Conservation (phyloP, 2,113 vertebrate species). For the Puma concolor region DNA sequence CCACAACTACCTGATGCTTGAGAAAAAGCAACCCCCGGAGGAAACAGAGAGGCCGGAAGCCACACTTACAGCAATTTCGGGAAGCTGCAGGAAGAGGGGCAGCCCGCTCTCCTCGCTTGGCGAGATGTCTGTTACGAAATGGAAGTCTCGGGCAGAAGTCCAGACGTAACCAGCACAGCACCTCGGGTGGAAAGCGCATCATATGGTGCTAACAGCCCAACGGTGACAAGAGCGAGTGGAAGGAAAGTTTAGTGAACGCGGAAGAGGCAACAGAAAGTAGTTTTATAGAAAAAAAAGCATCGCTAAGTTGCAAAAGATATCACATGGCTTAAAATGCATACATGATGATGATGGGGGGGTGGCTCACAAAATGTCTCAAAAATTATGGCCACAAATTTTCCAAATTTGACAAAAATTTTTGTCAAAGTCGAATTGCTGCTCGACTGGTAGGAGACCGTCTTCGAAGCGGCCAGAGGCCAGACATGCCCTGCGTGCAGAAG, state of each 20-base stretch:
- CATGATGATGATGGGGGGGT: rapidly evolving
- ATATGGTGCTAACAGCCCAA: neutral
- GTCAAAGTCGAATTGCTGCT: neutral
- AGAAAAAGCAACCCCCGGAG: neutral
- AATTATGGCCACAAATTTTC: neutral
- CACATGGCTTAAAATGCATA: neutral
- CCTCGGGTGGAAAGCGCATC: neutral
- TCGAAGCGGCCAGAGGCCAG: neutral
- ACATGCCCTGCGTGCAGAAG: too few relatives aligned
- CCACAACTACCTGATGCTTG: neutral
- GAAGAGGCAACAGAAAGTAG: neutral
- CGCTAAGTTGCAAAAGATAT: neutral
- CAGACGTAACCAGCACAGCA: too few relatives aligned
- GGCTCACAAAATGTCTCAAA: neutral
- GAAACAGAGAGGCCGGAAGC: neutral
- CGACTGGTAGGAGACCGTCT: neutral
- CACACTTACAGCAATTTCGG: neutral
- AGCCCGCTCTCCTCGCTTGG: neutral
- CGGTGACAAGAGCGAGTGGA: neutral
- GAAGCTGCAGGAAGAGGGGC: neutral
- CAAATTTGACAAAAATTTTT: neutral
- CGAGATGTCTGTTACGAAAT: rapidly evolving
- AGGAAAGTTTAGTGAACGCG: neutral
- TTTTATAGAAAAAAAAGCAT: neutral
- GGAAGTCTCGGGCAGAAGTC: too few relatives aligned